Base-by-base conservation (phyloP, 1,140 invertebrate species). In the Solenopsis invicta region DNA sequence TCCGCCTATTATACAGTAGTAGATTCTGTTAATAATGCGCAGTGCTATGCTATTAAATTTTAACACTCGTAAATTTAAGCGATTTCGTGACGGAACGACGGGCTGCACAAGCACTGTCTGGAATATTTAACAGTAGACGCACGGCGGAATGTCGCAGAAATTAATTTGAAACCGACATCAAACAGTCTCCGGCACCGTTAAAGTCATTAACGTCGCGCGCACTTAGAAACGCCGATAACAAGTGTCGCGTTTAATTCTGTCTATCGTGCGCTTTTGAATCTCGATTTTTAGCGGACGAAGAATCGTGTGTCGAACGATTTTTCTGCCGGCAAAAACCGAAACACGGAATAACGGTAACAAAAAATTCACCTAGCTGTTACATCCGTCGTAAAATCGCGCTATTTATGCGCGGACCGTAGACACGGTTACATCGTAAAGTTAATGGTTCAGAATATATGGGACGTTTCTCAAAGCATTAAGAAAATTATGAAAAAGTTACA, bases 121-220 rank as follows among this genome's bases (percentile, higher is more conserved):
- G 21, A 59, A 59, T 69, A 81, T 82, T 59, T 72, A 72, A 61
- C 21, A 41, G 29, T 29, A 74, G 37, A 82, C 52, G 16, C 67
- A 16, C 77, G 48, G 10, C 29, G 62, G 34, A 74, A 75, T 61
- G 12, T 34, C 56, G 56, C 41, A 45, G 80, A 84, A 84, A 74
- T 84, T 61, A 84, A 84, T 84, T 74, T 61, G 54, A 62, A 69
- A 71, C 64, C 45, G 48, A 24, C 80, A 61, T 74, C 80, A 41
- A 80, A 82, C 54, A 74, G 48, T 61, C 24, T 75, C n/a, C 54
- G n/a, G n/a, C 21, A 41, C 8, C 13, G 54, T 84, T 84, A 74
- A 82, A 59, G 54, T 74, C 37, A 71, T 72, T 82, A 56, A 82
- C 34, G 67, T 82, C 67, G 67, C 78, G 66, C 66, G 66, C 78